Conservation (phyloP, 2,888 invertebrate genomes). For the Drosophila neonasuta region DNA sequence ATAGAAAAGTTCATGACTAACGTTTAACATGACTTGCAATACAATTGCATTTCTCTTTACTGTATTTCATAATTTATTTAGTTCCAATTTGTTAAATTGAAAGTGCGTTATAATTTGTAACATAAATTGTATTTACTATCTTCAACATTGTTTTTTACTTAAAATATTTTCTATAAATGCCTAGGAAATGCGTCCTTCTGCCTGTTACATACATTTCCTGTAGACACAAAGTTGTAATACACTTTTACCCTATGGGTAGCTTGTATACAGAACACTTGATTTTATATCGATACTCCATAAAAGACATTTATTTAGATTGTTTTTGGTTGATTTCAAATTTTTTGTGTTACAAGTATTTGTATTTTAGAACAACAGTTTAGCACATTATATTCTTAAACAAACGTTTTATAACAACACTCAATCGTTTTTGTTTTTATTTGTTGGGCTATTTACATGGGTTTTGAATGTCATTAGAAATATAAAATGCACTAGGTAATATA, state of each 20-base stretch:
- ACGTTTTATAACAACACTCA: constrained; percentile 8
- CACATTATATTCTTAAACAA: constrained; percentile 12
- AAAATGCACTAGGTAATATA: constrained; percentile 26
- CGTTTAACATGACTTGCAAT: neutral
- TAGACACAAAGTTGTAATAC: no score
- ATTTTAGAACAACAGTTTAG: constrained; percentile 13
- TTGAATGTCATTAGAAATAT: constrained; percentile 13
- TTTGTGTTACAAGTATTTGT: constrained; percentile 27
- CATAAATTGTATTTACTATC: no score
- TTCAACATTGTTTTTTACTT: no score
- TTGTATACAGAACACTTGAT: neutral
- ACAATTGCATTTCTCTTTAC: neutral
- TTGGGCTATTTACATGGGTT: constrained; percentile 49
- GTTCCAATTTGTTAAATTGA: no score
- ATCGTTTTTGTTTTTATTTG: constrained; percentile 4
- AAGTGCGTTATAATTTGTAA: no score
- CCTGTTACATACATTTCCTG: no score
- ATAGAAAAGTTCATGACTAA: neutral
- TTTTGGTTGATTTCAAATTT: constrained; percentile 51
- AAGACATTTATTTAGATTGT: constrained; percentile 46
- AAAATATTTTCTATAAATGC: no score
- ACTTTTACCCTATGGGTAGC: neutral
- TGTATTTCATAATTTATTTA: no score
- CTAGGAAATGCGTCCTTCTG: no score
- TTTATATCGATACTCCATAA: constrained; percentile 31